Base-by-base conservation (phyloP, 2,888 invertebrate genomes). In the Drosophila buzzatii region DNA sequence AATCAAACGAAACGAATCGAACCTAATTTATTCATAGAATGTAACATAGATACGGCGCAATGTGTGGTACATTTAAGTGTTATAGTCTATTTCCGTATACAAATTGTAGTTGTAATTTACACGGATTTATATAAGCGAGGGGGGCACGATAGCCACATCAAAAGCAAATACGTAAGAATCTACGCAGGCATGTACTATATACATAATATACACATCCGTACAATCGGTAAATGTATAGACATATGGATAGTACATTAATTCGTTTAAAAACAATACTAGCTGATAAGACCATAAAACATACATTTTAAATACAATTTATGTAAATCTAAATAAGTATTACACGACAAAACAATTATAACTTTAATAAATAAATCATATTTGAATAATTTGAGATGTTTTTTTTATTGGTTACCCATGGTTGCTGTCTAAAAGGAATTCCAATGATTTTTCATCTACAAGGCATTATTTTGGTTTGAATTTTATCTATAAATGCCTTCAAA, bases 51-150 rank as follows among this genome's bases (percentile, higher is more conserved):
- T 73, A 70, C 73, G 73, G 70, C 76, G 70, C 70, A 68, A 70
- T 68, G 64, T 80, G 73, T 73, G 73, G 81, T 84, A 88, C 61
- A 58, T 72, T 71, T 88, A 85, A 85, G 84, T 85, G 84, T 85
- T 85, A 85, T 82, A 85, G 88, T 74, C 73, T 85, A 85, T 80
- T 82, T 88, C 80, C 78, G 72, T 87, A 82, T 77, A 76, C 70
- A 79, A 79, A 82, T 66, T 73, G 68, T 87, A 84, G 82, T 41
- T 75, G 59, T 84, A 82, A 79, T 81, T 75, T 47, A 80, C 64
- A 74, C 72, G 79, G 87, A 83, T 76, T 73, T 82, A 79, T 78
- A 75, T 81, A 75, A 75, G 82, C 45, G 33, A 53, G 49, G 49
- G 55, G 60, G 51, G 57, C 45, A 72, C 59, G 41, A 18, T 59